Base-by-base conservation (phyloP, 1,140 invertebrate genomes). In the Teleogryllus occipitalis region DNA sequence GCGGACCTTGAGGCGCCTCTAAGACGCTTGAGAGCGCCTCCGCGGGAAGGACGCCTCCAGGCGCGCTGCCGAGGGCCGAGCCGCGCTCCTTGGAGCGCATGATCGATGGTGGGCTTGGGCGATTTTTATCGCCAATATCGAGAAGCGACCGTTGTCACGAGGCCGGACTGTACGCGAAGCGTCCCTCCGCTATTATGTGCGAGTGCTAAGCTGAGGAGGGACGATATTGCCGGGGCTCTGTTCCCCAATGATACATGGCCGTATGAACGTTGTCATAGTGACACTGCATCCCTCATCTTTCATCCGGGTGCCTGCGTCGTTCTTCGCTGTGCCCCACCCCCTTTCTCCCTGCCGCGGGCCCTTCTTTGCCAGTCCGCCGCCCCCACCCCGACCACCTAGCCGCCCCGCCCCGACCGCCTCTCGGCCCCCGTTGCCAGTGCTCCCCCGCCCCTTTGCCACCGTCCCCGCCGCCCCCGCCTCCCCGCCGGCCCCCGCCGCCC, bases 41-140 rank as follows among this genome's bases (percentile, higher is more conserved):
- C 10, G 18, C 18, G 18, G 54, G 54, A 65, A 18, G 18, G 54
- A 14, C 54, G 54, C 10, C 54, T 14, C 27, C 27, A 39, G 27
- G 27, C 27, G 10, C 54, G n/a, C n/a, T n/a, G n/a, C n/a, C n/a
- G n/a, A n/a, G n/a, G n/a, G n/a, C n/a, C n/a, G n/a, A n/a, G n/a
- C n/a, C n/a, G n/a, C n/a, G 10, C 54, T 65, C 7, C 54, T 65
- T 18, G 54, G 18, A 14, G 10, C 18, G 10, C 18, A 14, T 65
- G 54, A 65, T 65, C 54, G 54, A 65, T 65, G 54, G 54, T 65
- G 10, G 54, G 10, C 54, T 18, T 18, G 54, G 54, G 18, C 10
- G 54, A 65, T 65, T 65, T 65, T 65, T 65, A 65, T 65, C 54
- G 54, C 54, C 54, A 65, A 65, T 65, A 65, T 65, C 54, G 54